These are phyloP conservation scores for Hippocampus comes DNA, from an alignment of 2,113 vertebrate species.

Conservation along the genomic window DNA sequence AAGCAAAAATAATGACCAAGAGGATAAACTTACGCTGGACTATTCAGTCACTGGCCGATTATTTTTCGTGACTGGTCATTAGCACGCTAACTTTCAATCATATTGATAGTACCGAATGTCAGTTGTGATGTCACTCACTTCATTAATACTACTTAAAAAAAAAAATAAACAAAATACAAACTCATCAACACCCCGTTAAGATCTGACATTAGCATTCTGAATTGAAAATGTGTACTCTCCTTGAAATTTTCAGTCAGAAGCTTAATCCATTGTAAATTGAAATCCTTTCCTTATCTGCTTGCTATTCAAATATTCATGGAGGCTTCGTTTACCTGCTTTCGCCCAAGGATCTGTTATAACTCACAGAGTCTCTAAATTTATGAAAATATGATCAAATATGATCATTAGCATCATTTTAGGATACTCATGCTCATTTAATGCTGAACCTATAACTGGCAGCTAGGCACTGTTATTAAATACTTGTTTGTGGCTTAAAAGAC, in stretches of 20 bases:
- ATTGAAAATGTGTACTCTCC: conserved; percentile 4
- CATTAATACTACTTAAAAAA: no score
- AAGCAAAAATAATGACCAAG: not conserved
- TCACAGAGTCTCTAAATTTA: not conserved
- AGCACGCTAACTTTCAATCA: no score
- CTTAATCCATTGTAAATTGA: conserved; percentile 10
- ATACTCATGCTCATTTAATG: not conserved
- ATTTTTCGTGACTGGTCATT: not conserved
- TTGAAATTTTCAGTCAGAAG: conserved; percentile 6
- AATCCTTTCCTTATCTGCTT: conserved; percentile 18
- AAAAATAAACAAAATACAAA: no score
- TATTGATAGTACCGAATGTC: no score
- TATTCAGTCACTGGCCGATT: not conserved
- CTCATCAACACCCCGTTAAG: not conserved
- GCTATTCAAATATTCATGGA: conserved; percentile 32
- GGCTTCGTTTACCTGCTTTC: conserved; percentile 19
- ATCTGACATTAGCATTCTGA: conserved; percentile 11
- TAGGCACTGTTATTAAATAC: not conserved
- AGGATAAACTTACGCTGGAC: no score
- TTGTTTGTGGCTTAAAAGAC: not conserved
- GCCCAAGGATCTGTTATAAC: conserved; percentile 11
- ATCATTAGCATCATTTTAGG: not conserved
- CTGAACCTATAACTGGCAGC: not conserved
- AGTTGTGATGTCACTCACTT: not conserved
- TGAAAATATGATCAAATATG: conserved; percentile 2